Base-by-base conservation (phyloP, 1,140 invertebrate genomes). In the Anastrepha obliqua region DNA sequence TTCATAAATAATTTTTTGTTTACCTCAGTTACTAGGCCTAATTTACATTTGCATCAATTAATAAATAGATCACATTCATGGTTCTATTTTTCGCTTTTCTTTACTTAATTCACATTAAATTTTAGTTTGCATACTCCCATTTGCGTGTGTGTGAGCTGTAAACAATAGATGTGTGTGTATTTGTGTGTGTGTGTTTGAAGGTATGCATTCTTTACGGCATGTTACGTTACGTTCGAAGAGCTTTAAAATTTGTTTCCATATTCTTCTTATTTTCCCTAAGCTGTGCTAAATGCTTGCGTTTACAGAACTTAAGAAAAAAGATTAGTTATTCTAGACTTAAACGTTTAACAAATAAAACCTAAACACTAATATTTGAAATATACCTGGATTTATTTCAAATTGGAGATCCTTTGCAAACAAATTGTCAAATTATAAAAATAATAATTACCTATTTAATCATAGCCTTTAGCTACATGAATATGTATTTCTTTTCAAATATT, bases 1-100 rank as follows among this genome's bases (percentile, higher is more conserved):
- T 62, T 62, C 60, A 55, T 55, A 58, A 85, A 85, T 51, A 86
- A 9, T 87, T 58, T 87, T 87, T 2, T 44, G 8, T 55, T 58
- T 74, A n/a, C 4, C 20, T 15, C 47, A 64, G 44, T 62, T n/a
- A 58, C 51, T 70, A 87, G 17, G 86, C 64, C 64, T 86, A 86
- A 65, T 86, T 67, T 47, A 55, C 15, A n/a, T 59, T 29, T 60
- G 13, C 17, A 42, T 87, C 17, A 59, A 92, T 92, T 92, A 91
- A 67, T 86, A 20, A 92, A 91, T 92, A 92, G 91, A 92, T 92
- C 91, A 92, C 91, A 92, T 92, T 91, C 91, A 92, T 92, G 91
- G 91, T 92, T 92, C 91, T 92, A 91, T 91, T 78, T 88, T 60
- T 88, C 44, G n/a, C 51, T 42, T 87, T 55, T 65, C 64, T 59